Evolutionary conservation across 2,797 vertebrate genomes (phyloP), one percentile per base, ranked within the genome.

Genomic region (Danio tinwini): DNA sequence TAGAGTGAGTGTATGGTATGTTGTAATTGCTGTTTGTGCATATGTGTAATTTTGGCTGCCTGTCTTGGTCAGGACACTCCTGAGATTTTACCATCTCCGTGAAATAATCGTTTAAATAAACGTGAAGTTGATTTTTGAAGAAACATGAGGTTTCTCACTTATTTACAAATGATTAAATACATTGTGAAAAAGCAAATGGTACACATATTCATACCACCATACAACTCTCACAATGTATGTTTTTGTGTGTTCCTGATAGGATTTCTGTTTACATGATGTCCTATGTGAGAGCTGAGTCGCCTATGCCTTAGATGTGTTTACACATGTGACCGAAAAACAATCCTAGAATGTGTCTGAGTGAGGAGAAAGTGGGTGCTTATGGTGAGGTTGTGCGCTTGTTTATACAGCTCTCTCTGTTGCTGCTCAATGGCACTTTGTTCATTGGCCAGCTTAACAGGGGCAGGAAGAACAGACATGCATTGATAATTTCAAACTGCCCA

Each of bases 361-460:
- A 42, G 39, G 65, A 50, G 58, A 78, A 69, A 64, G 82, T 79
- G 82, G 70, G 85, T 73, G 82, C 78, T 72, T 61, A 76, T 81
- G 82, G 77, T 83, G 84, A 70, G 74, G 71, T 83, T 77, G 82
- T 83, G 73, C 77, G 74, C 59, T 40, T 52, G 49, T 80, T 86
- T 58, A 83, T 84, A 87, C 80, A 73, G 80, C 67, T 40, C 77
- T 83, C 82, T 85, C 86, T 89, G 85, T 90, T 85, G 87, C 87
- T 87, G 83, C 88, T 86, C 85, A 94, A 91, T 91, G 87, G 83
- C 89, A 92, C 92, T 92, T 91, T 94, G 93, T 94, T 89, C 88
- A 50, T 62, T 63, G 58, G 84, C 89, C 90, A 89, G 88, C 89
- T 82, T 85, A 85, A 81, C 88, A 59, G 86, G 19, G 88, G 40